phyloP scores from a whole-genome alignment of 2,113 vertebrate genomes.

The Amblyopsis rosae region DNA sequence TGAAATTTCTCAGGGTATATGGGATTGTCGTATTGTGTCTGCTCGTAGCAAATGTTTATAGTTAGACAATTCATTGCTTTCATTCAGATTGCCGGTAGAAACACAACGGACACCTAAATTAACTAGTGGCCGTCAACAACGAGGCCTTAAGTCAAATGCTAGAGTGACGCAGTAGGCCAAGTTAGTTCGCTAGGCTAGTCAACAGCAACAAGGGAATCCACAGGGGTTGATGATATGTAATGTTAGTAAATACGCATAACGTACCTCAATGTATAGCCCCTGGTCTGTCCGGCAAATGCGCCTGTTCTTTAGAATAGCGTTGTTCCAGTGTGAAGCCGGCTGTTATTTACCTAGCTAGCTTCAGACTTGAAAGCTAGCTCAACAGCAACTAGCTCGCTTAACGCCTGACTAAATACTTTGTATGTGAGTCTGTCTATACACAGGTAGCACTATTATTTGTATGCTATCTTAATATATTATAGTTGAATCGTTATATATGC shows the following conservation, averaged over 20 bases:
- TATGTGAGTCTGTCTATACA: too few species aligned
- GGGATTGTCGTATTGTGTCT: too few species aligned
- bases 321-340: background rate
- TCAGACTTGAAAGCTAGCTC: background rate
- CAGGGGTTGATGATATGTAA: background rate
- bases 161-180: constrained; percentile 57
- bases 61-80: background rate
- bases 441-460: background rate
- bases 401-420: background rate
- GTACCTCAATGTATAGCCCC: constrained; percentile 52
- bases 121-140: background rate
- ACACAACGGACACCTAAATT: too few species aligned
- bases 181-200: background rate
- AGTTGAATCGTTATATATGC: accelerated
- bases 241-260: background rate
- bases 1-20: too few species aligned
- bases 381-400: constrained; percentile 1
- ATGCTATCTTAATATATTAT: background rate
- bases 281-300: background rate
- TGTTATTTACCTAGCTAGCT: constrained; percentile 40
- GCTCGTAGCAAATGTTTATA: too few species aligned
- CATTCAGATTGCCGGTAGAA: too few species aligned
- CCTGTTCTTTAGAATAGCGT: background rate
- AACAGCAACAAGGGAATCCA: background rate
- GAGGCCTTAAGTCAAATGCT: background rate